Evolutionary conservation across 2,113 vertebrate species (phyloP).

Genomic region (Myrmecophaga tridactyla): DNA sequence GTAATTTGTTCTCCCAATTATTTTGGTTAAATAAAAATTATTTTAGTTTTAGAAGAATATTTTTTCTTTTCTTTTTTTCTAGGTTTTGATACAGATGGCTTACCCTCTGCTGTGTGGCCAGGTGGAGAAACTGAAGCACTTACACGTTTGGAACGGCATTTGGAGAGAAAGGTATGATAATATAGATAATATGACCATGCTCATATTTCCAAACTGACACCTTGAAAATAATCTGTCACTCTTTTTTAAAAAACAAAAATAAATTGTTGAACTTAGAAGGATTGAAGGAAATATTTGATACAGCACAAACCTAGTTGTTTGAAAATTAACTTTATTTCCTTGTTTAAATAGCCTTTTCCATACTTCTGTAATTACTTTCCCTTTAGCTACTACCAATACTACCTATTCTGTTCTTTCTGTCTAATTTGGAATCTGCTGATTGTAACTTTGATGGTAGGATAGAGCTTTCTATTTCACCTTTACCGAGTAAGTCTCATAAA

Average conservation of each 20-base stretch:
- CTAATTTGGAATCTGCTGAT: not conserved
- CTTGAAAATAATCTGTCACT: conserved; percentile 29
- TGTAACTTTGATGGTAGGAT: not conserved
- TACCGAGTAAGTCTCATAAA: not conserved
- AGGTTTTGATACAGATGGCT: conserved; percentile 96
- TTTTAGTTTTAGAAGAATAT: not conserved
- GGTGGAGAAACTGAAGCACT: conserved; percentile 97
- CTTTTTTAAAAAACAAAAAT: not conserved
- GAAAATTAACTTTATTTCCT: not conserved
- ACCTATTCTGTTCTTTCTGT: not conserved
- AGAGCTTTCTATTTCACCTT: not conserved
- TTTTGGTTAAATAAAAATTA: conserved; percentile 17
- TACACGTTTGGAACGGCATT: conserved; percentile 92
- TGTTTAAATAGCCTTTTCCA: not conserved
- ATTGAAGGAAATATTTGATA: conserved; percentile 17
- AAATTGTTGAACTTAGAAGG: not conserved
- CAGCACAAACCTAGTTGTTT: not conserved
- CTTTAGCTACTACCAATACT: not conserved
- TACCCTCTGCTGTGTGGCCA: conserved; percentile 93
- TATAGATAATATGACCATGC: not conserved
- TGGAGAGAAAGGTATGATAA: conserved; percentile 92
- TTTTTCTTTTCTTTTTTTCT: not conserved
- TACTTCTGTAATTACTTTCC: not conserved
- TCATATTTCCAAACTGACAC: not conserved
- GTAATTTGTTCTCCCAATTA: not conserved